phyloP scores from a whole-genome alignment of 1,140 invertebrate genomes.

The Eupristina koningsbergeri region DNA sequence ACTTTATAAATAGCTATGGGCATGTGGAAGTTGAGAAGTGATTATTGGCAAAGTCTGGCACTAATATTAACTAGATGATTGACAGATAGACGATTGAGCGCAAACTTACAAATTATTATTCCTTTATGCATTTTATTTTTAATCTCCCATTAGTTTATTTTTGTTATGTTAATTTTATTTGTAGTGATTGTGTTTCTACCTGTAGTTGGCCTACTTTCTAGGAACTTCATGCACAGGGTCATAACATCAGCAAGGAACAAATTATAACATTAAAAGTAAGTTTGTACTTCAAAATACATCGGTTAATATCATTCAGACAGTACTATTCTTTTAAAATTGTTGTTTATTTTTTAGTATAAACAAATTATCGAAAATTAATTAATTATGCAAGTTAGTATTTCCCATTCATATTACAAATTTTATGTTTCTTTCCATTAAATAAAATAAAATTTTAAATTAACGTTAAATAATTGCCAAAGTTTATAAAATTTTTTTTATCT shows the following conservation, averaged over 20 bases:
- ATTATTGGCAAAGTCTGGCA: neutral
- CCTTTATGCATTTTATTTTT: neutral
- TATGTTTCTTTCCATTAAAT: no score
- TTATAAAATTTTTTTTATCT: no score
- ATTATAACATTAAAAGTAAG: conserved; percentile 93
- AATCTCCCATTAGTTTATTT: conserved; percentile 42
- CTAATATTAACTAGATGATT: no score
- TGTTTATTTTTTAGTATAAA: neutral
- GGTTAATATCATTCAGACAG: conserved; percentile 3
- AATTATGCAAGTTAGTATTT: no score
- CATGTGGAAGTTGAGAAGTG: conserved; percentile 62
- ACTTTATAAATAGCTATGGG: conserved; percentile 64
- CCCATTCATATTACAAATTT: no score
- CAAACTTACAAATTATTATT: neutral
- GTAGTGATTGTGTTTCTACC: conserved; percentile 73
- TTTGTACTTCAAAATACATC: conserved; percentile 55
- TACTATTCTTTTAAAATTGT: neutral
- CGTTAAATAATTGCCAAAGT: no score
- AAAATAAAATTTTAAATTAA: no score
- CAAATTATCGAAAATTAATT: no score
- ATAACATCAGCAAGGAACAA: conserved; percentile 90
- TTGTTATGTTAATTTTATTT: conserved; percentile 43
- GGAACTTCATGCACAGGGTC: conserved; percentile 89
- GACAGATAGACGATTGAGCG: neutral
- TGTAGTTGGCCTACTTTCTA: conserved; percentile 76